A percentile compares a stretch with the other conserved stretches of the same genome.
phyloP scores from a whole-genome alignment of 2,888 invertebrate genomes.

The Plagodis dolabraria region DNA sequence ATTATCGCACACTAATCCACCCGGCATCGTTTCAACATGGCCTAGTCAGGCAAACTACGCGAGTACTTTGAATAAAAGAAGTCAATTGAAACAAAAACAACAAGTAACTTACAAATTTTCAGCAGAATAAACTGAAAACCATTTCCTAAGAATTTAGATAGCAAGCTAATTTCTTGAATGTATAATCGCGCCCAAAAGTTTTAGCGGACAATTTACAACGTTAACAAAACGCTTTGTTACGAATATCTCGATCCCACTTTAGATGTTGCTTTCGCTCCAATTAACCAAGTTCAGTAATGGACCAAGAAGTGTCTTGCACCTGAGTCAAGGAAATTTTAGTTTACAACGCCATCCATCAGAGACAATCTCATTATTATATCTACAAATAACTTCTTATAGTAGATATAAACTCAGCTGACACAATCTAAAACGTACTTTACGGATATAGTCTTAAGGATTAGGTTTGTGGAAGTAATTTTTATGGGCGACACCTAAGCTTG shows the following conservation, averaged over 20 bases:
- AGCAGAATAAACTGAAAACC: slow-evolving; percentile 5
- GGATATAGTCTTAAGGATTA: slow-evolving; percentile 29
- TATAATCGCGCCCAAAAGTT: slow-evolving; percentile 19
- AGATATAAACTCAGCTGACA: slow-evolving; percentile 28
- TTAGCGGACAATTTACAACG: slow-evolving; percentile 18
- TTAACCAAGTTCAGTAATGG: slow-evolving; percentile 36
- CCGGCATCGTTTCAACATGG: too few relatives aligned
- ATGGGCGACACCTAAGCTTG: slow-evolving; percentile 36
- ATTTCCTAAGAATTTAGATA: slow-evolving; percentile 13
- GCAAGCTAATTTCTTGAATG: slow-evolving; percentile 18
- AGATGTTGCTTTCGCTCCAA: slow-evolving; percentile 17
- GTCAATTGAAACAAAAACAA: slow-evolving; percentile 2
- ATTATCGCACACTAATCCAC: too few relatives aligned
- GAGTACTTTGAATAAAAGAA: not conserved
- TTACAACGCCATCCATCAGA: slow-evolving; percentile 39
- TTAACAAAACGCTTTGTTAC: slow-evolving; percentile 19
- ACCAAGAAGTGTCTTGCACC: slow-evolving; percentile 32
- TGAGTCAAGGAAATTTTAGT: slow-evolving; percentile 37
- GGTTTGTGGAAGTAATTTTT: slow-evolving; percentile 38
- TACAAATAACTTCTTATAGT: slow-evolving; percentile 32
- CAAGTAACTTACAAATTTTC: slow-evolving; percentile 6
- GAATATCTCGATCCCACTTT: slow-evolving; percentile 20
- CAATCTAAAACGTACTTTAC: slow-evolving; percentile 30
- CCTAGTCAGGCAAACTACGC: too few relatives aligned
- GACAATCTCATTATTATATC: slow-evolving; percentile 39